Evolutionary conservation across 2,113 vertebrate genomes (phyloP), one percentile per base, ranked within the genome.

Genomic region (Romanogobio albipinnatus): DNA sequence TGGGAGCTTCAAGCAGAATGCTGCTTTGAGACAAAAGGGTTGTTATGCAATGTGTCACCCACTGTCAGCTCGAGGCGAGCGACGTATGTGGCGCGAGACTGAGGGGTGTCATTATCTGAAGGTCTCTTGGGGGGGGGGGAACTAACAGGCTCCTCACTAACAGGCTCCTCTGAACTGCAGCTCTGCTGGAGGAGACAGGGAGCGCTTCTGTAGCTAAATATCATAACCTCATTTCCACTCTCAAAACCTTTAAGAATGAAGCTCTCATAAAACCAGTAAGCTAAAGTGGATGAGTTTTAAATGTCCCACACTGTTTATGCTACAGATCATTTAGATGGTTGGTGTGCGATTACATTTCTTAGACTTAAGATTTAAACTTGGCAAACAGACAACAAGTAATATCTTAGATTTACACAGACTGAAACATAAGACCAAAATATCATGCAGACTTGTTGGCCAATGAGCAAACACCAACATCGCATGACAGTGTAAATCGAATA

Each of bases 101-200:
- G 78, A 81, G 61, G 43, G 78, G 17, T 81, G 43, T 81, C 61
- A 66, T 81, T 66, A 81, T 66, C 78, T 66, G 15, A 29, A 81
- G 43, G n/a, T 81, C 78, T 81, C 9, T 7, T 13, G 5, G 62
- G 78, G 9, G 22, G 5, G 62, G 78, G 9, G 22, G 11, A 76
- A 81, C 36, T 33, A 26, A 66, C 15, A 0, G 39, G 78, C 61
- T 64, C 17, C 43, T 49, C 24, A 33, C 36, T 33, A 26, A 66
- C 15, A 0, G 39, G 78, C 61, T 64, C 17, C 43, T 49, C 24
- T 49, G 61, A 53, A 76, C 43, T 29, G 17, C 19, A 33, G 45
- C 6, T 6, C 19, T 39, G 36, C 19, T 22, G 17, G 26, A 53
- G 49, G 26, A 78, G 56, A 78, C 51, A n/a, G 70, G 10, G 22